Conservation (phyloP, 1,140 invertebrate genomes). For the Andricus grossulariae region DNA sequence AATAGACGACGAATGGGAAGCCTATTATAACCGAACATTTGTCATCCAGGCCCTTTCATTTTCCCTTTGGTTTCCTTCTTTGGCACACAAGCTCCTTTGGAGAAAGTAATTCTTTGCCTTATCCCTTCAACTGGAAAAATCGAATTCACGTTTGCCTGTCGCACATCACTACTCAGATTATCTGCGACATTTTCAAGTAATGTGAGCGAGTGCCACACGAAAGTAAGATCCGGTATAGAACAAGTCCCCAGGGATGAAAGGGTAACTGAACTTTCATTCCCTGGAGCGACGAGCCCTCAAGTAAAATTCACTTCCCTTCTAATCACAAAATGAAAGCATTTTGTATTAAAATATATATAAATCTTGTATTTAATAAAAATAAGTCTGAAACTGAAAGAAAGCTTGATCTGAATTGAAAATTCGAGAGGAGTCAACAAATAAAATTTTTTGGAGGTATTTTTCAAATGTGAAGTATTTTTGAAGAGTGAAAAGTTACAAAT, state of each 20-base stretch:
- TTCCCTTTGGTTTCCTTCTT: slow-evolving; percentile 1
- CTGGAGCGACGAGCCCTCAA: background rate
- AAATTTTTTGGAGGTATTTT: too few relatives aligned
- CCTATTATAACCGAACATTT: slow-evolving; percentile 40
- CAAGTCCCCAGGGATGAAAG: slow-evolving; percentile 6
- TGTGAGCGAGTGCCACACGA: slow-evolving; percentile 11
- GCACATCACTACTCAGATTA: slow-evolving; percentile 26
- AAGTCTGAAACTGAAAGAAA: too few relatives aligned
- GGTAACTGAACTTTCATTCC: slow-evolving; percentile 19
- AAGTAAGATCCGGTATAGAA: slow-evolving; percentile 15
- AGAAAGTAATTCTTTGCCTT: slow-evolving; percentile 28
- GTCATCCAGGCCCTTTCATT: slow-evolving; percentile 36
- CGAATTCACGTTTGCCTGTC: slow-evolving; percentile 23
- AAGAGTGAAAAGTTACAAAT: too few relatives aligned
- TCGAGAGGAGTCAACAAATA: too few relatives aligned
- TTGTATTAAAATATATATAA: too few relatives aligned
- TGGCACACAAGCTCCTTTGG: background rate
- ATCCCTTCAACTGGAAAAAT: slow-evolving; percentile 24
- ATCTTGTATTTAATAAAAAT: too few relatives aligned
- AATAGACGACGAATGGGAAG: slow-evolving; percentile 32
- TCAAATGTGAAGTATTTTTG: too few relatives aligned
- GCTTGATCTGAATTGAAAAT: too few relatives aligned
- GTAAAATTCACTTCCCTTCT: background rate
- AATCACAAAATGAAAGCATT: too few relatives aligned
- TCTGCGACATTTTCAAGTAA: slow-evolving; percentile 20